Evolutionary conservation across 2,888 invertebrate species (phyloP).

Genomic region (Blastobasis adustella): DNA sequence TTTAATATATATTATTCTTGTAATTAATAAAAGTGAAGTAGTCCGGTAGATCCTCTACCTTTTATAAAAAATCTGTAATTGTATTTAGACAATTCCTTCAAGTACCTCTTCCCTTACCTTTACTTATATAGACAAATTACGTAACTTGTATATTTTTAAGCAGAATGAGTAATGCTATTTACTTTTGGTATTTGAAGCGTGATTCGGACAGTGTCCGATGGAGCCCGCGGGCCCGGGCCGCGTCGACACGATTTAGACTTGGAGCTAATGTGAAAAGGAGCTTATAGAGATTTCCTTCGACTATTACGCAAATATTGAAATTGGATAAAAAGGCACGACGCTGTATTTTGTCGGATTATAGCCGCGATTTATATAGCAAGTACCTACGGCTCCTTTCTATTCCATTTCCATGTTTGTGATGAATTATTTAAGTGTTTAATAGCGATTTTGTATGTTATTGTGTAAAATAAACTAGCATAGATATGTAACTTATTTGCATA

Average conservation of each 20-base stretch:
- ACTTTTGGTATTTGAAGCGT: constrained; percentile 9
- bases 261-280: constrained; percentile 37
- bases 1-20: too few relatives aligned
- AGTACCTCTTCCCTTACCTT: too few relatives aligned
- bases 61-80: not conserved
- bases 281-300: constrained; percentile 38
- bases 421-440: constrained; percentile 28
- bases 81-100: not conserved
- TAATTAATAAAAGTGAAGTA: too few relatives aligned
- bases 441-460: constrained; percentile 34
- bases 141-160: not conserved
- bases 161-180: not conserved
- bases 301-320: constrained; percentile 3
- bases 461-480: constrained; percentile 16
- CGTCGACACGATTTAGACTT: constrained; percentile 26
- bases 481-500: constrained; percentile 8
- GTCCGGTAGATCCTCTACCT: not conserved
- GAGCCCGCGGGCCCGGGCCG: too few relatives aligned
- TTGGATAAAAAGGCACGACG: not conserved
- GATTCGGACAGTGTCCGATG: not conserved
- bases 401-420: constrained; percentile 18
- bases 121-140: not conserved
- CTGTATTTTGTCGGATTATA: not conserved
- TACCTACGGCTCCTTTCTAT: not conserved
- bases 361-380: too few relatives aligned